phyloP scores from a whole-genome alignment of 2,797 vertebrate species.

The Apodemus agrarius region DNA sequence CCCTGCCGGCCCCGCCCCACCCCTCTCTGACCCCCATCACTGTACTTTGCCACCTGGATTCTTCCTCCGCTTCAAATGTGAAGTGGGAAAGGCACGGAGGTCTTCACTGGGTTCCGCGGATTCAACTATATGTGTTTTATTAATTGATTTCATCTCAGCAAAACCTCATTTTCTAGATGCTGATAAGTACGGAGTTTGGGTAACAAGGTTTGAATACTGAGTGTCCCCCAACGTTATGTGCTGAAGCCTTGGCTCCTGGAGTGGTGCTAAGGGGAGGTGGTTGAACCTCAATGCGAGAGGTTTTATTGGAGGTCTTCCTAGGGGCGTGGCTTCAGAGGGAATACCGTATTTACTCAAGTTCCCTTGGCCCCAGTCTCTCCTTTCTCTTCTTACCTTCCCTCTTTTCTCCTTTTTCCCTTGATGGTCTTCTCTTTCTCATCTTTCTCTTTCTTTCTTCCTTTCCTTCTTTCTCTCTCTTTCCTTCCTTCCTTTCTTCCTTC shows the following conservation, averaged over 20 bases:
- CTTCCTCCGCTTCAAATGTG: not conserved
- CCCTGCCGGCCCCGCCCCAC: not conserved
- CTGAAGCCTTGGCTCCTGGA: not conserved
- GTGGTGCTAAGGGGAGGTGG: not conserved
- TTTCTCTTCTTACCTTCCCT: not conserved
- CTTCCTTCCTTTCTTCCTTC: not conserved
- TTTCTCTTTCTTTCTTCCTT: not conserved
- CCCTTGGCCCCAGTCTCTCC: not conserved
- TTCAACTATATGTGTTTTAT: not conserved
- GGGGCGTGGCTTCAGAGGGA: not conserved
- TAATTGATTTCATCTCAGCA: not conserved
- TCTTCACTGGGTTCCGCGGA: accelerated
- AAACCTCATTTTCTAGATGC: not conserved
- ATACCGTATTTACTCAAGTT: no score
- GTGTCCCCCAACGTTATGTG: accelerated
- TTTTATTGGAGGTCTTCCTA: not conserved
- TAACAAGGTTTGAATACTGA: not conserved
- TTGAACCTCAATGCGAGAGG: not conserved
- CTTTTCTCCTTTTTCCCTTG: not conserved
- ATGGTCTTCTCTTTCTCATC: not conserved
- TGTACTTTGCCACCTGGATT: not conserved
- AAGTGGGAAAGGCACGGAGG: no score
- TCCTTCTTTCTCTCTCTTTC: accelerated
- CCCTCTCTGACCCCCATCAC: accelerated
- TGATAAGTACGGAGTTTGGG: not conserved